Percentiles rank a stretch among this genome's conserved stretches.
These are phyloP conservation scores for Mus pahari DNA, from an alignment of 2,113 vertebrate species.

Conservation along the genomic window DNA sequence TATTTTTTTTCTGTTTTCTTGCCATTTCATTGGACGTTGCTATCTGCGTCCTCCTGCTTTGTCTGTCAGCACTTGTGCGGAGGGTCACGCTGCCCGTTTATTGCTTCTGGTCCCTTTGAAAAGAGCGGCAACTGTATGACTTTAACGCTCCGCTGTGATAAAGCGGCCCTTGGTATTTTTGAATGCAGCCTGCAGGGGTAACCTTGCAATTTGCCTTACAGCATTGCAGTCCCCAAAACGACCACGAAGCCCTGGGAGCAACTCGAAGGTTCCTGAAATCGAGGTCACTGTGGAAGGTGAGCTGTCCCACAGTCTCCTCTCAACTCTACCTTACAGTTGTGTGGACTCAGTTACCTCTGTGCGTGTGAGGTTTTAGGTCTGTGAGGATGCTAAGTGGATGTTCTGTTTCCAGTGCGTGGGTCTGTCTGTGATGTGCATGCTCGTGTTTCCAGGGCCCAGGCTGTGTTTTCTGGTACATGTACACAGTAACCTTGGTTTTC, in stretches of 20 bases:
- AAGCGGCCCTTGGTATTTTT: not conserved
- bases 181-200: not conserved
- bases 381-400: not conserved
- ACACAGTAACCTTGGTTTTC: not conserved
- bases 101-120: constrained; percentile 57
- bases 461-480: not conserved
- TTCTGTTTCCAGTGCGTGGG: not conserved
- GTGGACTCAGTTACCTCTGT: too few species aligned
- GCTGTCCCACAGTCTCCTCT: not conserved
- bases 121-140: constrained; percentile 63
- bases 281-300: constrained; percentile 88
- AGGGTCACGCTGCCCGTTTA: constrained; percentile 48
- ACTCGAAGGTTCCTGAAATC: constrained; percentile 84
- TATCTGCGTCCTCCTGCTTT: constrained; percentile 46
- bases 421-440: not conserved
- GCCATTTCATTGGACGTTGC: not conserved
- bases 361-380: not conserved
- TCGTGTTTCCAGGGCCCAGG: not conserved
- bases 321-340: not conserved
- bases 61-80: constrained; percentile 26
- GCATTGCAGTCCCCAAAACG: constrained; percentile 74
- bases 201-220: constrained; percentile 75
- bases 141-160: constrained; percentile 47
- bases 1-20: not conserved
- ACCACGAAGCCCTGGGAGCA: constrained; percentile 79